These are phyloP conservation scores for Tetragonisca angustula DNA, from an alignment of 2,888 invertebrate species.

Conservation along the genomic window DNA sequence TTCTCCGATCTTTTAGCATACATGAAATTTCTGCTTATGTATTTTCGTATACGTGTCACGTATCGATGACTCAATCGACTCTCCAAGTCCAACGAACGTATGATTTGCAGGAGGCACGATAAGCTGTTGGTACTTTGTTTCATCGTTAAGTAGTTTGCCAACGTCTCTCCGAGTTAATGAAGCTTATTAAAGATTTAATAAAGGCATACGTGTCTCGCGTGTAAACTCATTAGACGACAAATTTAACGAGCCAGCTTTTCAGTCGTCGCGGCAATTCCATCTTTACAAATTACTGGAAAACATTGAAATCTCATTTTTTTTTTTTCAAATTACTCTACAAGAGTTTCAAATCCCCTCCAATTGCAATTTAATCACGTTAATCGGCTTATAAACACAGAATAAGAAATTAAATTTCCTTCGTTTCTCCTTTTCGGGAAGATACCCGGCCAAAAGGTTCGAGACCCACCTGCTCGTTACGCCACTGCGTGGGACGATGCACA, in stretches of 20 bases:
- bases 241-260: background rate
- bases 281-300: background rate
- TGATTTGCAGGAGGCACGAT: conserved; percentile 29
- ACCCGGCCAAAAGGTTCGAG: conserved; percentile 40
- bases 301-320: background rate
- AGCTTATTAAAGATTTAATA: background rate
- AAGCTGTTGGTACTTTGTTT: background rate
- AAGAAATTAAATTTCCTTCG: background rate
- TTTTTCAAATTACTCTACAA: background rate
- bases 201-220: background rate
- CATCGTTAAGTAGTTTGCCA: background rate
- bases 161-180: background rate
- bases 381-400: too few species aligned
- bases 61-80: conserved; percentile 72
- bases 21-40: conserved; percentile 61
- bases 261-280: background rate
- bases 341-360: background rate
- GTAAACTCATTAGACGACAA: background rate
- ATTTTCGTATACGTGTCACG: conserved; percentile 64
- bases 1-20: conserved; percentile 54
- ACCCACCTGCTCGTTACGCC: conserved; percentile 46
- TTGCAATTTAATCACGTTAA: background rate
- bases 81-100: conserved; percentile 31
- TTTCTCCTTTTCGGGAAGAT: background rate
- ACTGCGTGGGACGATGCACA: conserved; percentile 64